A percentile compares a stretch with the other conserved stretches of the same genome.
phyloP scores from a whole-genome alignment of 2,888 invertebrate species.

The Mythimna vitellina region DNA sequence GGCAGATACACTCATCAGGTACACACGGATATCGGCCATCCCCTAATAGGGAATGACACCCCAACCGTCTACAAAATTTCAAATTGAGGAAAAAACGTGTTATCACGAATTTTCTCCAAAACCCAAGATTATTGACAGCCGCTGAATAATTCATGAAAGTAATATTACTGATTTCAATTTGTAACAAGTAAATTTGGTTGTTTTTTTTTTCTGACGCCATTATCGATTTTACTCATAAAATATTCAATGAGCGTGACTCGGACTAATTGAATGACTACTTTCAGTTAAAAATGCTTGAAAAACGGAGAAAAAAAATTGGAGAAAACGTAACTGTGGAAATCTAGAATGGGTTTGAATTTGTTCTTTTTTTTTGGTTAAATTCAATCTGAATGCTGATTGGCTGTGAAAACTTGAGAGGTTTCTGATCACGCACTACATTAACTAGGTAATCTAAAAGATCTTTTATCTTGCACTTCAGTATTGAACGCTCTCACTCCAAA shows the following conservation, averaged over 20 bases:
- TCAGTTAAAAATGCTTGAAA: conserved; percentile 36
- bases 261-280: conserved; percentile 53
- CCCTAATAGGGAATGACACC: conserved; percentile 31
- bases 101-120: conserved; percentile 40
- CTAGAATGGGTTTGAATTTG: conserved; percentile 8
- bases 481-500: no score
- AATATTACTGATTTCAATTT: conserved; percentile 63
- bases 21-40: conserved; percentile 18
- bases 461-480: no score
- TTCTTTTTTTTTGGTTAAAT: conserved; percentile 35
- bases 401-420: not conserved
- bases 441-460: no score
- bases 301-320: conserved; percentile 26
- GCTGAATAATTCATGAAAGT: conserved; percentile 57
- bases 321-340: not conserved
- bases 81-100: conserved; percentile 52
- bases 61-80: conserved; percentile 19
- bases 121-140: conserved; percentile 44
- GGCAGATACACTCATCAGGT: conserved; percentile 21
- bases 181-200: conserved; percentile 59
- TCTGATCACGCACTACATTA: not conserved
- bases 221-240: conserved; percentile 57
- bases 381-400: conserved; percentile 36
- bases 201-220: conserved; percentile 48
- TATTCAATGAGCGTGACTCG: conserved; percentile 56